Evolutionary conservation across 2,113 vertebrate genomes (phyloP), one percentile per base, ranked within the genome.

Genomic region (Neopipo cinnamomea): DNA sequence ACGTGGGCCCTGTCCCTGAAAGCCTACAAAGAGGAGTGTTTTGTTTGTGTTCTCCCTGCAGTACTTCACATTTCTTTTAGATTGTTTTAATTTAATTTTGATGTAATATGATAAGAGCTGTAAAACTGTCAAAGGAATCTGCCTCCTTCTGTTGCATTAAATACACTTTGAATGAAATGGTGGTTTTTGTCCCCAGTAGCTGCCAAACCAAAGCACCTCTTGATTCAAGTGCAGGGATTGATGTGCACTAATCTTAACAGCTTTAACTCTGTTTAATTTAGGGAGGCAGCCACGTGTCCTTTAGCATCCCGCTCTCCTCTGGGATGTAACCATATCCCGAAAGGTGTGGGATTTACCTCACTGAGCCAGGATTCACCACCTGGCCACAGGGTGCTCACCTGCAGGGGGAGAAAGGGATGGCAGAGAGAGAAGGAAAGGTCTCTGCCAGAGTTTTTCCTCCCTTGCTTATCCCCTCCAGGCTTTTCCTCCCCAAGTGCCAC

Each of bases 31-130:
- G 92, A 91, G 56, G 46, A 93, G 79, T 25, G 85, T 35, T 84
- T 47, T 82, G 75, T 88, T 93, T 93, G 85, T 80, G 39, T 8
- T 91, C 90, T 96, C 68, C 39, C 65, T 15, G 59, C 76, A 80
- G 78, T 88, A 74, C 85, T 93, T 88, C 88, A 95, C 93, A 70
- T 59, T 91, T 74, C 75, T 88, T 86, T 95, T 56, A 78, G 85
- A 84, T 86, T 88, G 91, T 91, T 94, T 96, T 90, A 93, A 94
- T 96, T 94, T 93, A 87, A 96, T 94, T 94, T 95, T 24, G 71
- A 90, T 49, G 44, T 77, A 84, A 92, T 94, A 88, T 94, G 93
- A 92, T 93, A 96, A 89, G 79, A 92, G 79, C 85, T 44, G 90
- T 84, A 81, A 74, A 88, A 88, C 66, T 77, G 90, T 63, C 79